Evolutionary conservation across 2,113 vertebrate genomes (phyloP).

Genomic region (Chloroceryle aenea): DNA sequence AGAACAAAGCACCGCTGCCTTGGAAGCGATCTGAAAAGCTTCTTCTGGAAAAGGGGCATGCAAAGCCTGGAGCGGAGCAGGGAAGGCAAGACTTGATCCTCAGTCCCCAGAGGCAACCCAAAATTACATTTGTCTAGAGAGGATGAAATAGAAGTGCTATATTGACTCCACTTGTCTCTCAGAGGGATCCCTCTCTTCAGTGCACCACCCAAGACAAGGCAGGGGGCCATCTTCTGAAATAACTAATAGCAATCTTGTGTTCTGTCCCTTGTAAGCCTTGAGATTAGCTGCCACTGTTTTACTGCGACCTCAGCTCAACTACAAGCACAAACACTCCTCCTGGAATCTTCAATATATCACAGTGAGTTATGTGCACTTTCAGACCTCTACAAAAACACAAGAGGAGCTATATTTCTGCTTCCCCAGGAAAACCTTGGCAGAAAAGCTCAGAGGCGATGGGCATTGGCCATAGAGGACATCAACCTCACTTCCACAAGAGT

Average conservation of each 20-base stretch:
- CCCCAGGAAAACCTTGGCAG: not conserved
- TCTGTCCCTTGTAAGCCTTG: not conserved
- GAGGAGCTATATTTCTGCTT: not conserved
- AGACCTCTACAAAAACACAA: not conserved
- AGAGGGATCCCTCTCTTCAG: not conserved
- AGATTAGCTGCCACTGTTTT: not conserved
- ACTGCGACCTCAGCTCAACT: not conserved
- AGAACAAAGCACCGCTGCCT: not conserved
- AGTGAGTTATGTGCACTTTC: not conserved
- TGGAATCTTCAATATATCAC: not conserved
- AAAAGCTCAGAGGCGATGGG: rapidly evolving
- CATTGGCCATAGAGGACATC: not conserved
- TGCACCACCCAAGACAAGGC: not conserved
- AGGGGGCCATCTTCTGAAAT: not conserved
- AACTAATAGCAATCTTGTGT: rapidly evolving
- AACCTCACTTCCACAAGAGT: not conserved
- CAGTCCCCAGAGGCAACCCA: not conserved
- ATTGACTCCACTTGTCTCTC: not conserved
- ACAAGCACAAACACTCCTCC: not conserved
- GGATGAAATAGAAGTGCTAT: not conserved
- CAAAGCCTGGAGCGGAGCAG: not conserved
- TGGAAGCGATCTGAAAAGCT: not conserved
- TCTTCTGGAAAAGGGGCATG: not conserved
- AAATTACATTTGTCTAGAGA: not conserved
- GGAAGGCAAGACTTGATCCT: not conserved